Conservation (phyloP, 2,888 invertebrate species). For the Watsonalla cultraria region DNA sequence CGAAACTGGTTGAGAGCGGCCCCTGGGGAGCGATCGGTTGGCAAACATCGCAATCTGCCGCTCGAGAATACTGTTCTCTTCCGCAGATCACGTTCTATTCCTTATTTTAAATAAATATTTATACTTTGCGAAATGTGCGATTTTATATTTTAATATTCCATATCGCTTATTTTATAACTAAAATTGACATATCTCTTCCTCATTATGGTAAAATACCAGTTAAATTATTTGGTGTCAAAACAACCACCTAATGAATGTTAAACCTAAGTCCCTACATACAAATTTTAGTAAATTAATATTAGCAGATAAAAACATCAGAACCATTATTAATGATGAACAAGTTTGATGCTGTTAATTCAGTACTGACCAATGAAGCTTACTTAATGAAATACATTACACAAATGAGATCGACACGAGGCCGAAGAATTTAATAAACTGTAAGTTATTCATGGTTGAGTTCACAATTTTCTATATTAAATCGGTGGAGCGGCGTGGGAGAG, state of each 20-base stretch:
- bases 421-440: constrained; percentile 71
- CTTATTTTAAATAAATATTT: constrained; percentile 18
- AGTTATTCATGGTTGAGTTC: constrained; percentile 63
- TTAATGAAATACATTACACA: constrained; percentile 11
- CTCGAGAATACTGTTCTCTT: constrained; percentile 36
- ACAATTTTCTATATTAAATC: constrained; percentile 77
- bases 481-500: constrained; percentile 50
- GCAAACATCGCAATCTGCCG: constrained; percentile 59
- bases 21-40: constrained; percentile 67
- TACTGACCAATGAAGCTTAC: background rate
- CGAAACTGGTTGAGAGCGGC: constrained; percentile 52
- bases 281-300: no score
- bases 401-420: constrained; percentile 25
- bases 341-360: background rate
- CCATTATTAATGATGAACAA: background rate
- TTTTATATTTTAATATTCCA: no score
- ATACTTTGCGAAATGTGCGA: constrained; percentile 2
- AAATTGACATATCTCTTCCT: no score
- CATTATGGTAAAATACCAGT: no score
- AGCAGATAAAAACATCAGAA: no score
- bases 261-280: no score
- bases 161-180: no score
- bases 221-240: no score
- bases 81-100: constrained; percentile 29
- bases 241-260: no score